Evolutionary conservation across 2,888 invertebrate genomes (phyloP).

Genomic region (Chaitophorus viminalis): DNA sequence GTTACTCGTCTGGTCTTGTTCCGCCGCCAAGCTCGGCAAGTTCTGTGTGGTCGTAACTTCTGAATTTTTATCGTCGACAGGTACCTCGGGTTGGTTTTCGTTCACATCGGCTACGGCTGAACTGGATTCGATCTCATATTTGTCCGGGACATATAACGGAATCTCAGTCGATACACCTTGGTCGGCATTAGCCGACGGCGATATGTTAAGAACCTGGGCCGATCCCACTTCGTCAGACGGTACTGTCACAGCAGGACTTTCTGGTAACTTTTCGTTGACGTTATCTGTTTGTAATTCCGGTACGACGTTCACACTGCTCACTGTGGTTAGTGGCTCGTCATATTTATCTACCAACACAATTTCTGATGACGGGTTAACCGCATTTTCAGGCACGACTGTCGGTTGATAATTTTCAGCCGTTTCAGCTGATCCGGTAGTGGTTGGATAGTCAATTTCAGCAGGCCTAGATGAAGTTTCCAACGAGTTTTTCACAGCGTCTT

Average conservation of each 20-base stretch:
- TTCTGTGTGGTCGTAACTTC: background rate
- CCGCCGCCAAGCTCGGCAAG: background rate
- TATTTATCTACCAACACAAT: background rate
- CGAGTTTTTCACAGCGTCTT: constrained; percentile 46
- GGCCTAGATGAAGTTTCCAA: constrained; percentile 52
- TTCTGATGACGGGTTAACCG: background rate
- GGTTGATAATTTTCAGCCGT: constrained; percentile 6
- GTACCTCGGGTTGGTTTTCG: background rate
- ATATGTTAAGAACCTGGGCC: background rate
- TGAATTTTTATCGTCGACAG: background rate
- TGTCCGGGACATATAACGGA: background rate
- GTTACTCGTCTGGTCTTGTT: background rate
- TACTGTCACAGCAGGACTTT: background rate
- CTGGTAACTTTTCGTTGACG: background rate
- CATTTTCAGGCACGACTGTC: background rate
- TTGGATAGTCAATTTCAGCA: background rate
- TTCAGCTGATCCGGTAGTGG: background rate
- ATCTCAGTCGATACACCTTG: background rate
- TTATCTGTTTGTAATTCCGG: constrained; percentile 28
- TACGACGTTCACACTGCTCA: background rate
- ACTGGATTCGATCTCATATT: background rate
- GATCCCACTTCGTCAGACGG: background rate
- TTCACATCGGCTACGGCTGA: background rate
- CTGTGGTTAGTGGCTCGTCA: background rate
- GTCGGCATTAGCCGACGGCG: background rate